Conservation (phyloP, 2,797 vertebrate species). For the Chiroxiphia lanceolata region DNA sequence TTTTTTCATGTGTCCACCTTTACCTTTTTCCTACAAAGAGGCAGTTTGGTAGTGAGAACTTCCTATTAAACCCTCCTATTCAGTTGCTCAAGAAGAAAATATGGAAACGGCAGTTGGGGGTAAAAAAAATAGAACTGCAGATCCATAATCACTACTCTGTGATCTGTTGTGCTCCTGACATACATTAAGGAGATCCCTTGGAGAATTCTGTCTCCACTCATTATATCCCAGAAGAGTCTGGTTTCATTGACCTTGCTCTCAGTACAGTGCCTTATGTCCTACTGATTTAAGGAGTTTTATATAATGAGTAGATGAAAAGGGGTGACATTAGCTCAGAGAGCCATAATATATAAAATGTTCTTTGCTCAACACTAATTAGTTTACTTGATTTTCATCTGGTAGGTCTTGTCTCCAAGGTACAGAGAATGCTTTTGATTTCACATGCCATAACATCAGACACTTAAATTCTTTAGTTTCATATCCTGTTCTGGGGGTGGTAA, state of each 20-base stretch:
- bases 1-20: background rate
- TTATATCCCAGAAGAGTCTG: slow-evolving; percentile 37
- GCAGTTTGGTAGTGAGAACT: background rate
- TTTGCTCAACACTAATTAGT: slow-evolving; percentile 48
- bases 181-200: slow-evolving; percentile 35
- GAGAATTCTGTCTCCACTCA: slow-evolving; percentile 55
- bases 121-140: background rate
- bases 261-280: background rate
- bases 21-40: background rate
- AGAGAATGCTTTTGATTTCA: slow-evolving; percentile 33
- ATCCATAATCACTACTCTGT: background rate
- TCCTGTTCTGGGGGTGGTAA: background rate
- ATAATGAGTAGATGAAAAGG: slow-evolving; percentile 18
- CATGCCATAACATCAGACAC: background rate
- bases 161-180: slow-evolving; percentile 40
- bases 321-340: slow-evolving; percentile 43
- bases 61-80: background rate
- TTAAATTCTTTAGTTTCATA: background rate
- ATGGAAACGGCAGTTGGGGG: background rate
- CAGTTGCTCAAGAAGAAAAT: background rate
- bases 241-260: slow-evolving; percentile 55
- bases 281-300: slow-evolving; percentile 39
- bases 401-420: slow-evolving; percentile 40
- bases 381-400: slow-evolving; percentile 37
- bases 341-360: slow-evolving; percentile 16